phyloP scores from a whole-genome alignment of 2,113 vertebrate genomes.

The Atlantisia rogersi region DNA sequence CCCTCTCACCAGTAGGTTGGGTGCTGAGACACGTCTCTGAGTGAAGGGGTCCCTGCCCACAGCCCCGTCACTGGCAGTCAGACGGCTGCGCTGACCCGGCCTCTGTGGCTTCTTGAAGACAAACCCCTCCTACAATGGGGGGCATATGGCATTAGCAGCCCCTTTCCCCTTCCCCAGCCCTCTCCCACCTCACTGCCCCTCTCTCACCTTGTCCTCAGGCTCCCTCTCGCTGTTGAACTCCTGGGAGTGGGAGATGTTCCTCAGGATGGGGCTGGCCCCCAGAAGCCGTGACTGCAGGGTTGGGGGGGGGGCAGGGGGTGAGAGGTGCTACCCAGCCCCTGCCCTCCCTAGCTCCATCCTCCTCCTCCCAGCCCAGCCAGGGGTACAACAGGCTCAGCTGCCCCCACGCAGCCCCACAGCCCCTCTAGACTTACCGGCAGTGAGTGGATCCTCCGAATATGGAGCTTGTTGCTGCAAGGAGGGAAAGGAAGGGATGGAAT shows the following conservation, averaged over 20 bases:
- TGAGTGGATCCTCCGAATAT: constrained; percentile 85
- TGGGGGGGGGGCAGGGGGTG: not conserved
- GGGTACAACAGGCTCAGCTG: not conserved
- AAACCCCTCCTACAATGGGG: constrained; percentile 76
- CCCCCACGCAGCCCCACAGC: not conserved
- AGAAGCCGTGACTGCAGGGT: constrained; percentile 77
- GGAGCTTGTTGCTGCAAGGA: constrained; percentile 69
- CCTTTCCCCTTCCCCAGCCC: too few species aligned
- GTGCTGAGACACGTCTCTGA: constrained; percentile 83
- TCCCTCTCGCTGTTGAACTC: constrained; percentile 59
- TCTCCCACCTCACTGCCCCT: not conserved
- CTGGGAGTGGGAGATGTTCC: constrained; percentile 69
- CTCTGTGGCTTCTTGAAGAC: constrained; percentile 88
- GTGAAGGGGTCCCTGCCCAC: constrained; percentile 75
- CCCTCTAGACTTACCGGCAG: constrained; percentile 81
- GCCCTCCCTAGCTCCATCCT: not conserved
- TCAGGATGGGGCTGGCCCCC: constrained; percentile 80
- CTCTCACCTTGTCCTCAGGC: constrained; percentile 83
- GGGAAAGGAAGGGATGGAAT: not conserved
- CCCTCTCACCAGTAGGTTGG: constrained; percentile 82
- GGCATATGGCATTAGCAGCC: not conserved
- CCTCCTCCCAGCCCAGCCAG: not conserved
- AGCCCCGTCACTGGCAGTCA: constrained; percentile 34
- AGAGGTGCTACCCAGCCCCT: not conserved
- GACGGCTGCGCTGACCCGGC: constrained; percentile 63